A percentile compares a stretch with the other conserved stretches of the same genome.
These are phyloP conservation scores for Limnothrissa miodon DNA, from an alignment of 2,113 vertebrate genomes.

Conservation along the genomic window DNA sequence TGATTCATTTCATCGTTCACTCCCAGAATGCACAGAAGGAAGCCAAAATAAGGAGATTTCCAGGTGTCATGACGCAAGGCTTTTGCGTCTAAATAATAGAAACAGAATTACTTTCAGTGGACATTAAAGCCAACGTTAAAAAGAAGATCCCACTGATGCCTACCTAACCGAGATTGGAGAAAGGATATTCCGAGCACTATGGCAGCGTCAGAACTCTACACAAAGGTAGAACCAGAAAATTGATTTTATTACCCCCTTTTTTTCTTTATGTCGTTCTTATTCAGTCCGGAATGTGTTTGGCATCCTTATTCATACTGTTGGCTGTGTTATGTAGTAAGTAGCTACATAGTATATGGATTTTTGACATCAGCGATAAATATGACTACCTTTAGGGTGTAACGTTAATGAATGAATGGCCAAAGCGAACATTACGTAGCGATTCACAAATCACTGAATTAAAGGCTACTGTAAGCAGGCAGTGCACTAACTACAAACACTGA, in stretches of 20 bases:
- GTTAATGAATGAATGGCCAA: background rate
- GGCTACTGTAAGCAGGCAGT: background rate
- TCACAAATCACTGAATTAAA: background rate
- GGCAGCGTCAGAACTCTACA: conserved; percentile 93
- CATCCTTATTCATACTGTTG: background rate
- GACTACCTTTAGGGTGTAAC: background rate
- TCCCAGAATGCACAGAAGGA: conserved; percentile 82
- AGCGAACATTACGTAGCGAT: background rate
- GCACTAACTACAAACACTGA: background rate
- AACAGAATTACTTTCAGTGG: background rate
- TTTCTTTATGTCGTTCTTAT: background rate
- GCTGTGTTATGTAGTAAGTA: background rate
- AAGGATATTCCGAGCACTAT: conserved; percentile 67
- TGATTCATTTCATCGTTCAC: conserved; percentile 69
- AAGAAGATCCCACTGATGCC: conserved; percentile 43
- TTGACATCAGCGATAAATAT: background rate
- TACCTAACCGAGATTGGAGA: conserved; percentile 54
- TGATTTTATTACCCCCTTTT: background rate
- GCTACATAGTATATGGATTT: background rate
- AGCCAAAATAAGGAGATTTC: conserved; percentile 56
- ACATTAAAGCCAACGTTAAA: background rate
- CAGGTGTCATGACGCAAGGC: conserved; percentile 67
- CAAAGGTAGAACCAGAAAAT: conserved; percentile 81
- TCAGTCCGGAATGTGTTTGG: background rate
- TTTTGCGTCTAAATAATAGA: conserved; percentile 55